These are phyloP conservation scores for Ashinkailepas kermadecensis DNA, from an alignment of 2,888 invertebrate species.

Conservation along the genomic window DNA sequence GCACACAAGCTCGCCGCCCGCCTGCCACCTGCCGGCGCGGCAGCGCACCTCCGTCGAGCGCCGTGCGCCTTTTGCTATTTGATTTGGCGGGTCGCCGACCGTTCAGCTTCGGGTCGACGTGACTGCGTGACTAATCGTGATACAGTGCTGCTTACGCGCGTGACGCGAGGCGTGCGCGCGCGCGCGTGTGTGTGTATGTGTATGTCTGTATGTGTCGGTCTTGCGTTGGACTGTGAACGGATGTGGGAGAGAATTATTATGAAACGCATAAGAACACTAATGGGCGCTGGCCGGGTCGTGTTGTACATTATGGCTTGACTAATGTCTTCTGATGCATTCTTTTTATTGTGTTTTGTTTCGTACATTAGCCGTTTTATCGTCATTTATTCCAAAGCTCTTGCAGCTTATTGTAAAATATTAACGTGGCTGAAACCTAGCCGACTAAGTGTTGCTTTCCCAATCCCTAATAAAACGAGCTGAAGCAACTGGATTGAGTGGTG, in stretches of 20 bases:
- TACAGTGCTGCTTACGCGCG: constrained; percentile 12
- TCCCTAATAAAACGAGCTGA: constrained; percentile 10
- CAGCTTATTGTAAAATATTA: constrained; percentile 11
- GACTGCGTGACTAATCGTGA: constrained; percentile 5
- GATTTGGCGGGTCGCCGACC: neutral
- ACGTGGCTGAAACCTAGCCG: neutral
- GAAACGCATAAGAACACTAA: constrained; percentile 2
- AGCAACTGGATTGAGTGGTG: neutral
- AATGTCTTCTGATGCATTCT: constrained; percentile 22
- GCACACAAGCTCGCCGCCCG: too few relatives aligned
- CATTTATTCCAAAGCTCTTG: constrained; percentile 9
- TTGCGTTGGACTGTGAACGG: constrained; percentile 4
- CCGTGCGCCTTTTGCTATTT: constrained; percentile 12
- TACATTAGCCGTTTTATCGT: constrained; percentile 19
- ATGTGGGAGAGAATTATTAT: constrained; percentile 18
- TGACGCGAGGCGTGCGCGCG: neutral
- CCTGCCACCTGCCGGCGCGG: neutral
- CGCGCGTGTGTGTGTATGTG: constrained; percentile 22
- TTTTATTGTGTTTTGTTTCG: constrained; percentile 22
- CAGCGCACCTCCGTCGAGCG: neutral
- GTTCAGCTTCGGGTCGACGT: neutral
- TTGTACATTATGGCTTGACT: neutral
- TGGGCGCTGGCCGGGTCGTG: neutral
- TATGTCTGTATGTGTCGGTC: constrained; percentile 22
- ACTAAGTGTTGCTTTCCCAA: constrained; percentile 21